These are phyloP conservation scores for Drosophila sordidula DNA, from an alignment of 2,888 invertebrate genomes.

Conservation along the genomic window DNA sequence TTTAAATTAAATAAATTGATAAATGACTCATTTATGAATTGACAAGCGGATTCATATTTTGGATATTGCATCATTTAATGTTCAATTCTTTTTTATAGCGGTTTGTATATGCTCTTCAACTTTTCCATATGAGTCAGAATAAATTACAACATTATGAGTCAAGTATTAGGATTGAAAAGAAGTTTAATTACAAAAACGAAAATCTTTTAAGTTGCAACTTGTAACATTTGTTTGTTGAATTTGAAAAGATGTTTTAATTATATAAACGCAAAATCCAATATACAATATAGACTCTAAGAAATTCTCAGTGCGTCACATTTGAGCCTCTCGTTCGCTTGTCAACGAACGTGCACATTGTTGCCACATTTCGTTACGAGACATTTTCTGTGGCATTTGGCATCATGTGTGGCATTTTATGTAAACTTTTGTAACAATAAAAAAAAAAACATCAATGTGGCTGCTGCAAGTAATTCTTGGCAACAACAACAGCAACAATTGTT, in stretches of 20 bases:
- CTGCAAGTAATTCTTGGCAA: conserved; percentile 50
- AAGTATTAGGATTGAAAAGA: too few relatives aligned
- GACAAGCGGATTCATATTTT: background rate
- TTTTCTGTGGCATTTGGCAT: conserved; percentile 45
- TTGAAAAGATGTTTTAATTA: background rate
- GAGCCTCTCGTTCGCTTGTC: background rate
- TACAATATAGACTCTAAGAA: background rate
- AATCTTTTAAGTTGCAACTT: too few relatives aligned
- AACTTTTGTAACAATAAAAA: conserved; percentile 39
- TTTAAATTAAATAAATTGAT: background rate
- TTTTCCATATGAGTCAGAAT: background rate
- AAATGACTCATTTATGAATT: background rate
- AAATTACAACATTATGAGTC: background rate
- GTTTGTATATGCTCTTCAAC: background rate
- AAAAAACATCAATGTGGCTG: conserved; percentile 2
- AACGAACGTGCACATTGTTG: conserved; percentile 25
- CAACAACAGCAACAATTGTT: conserved; percentile 33
- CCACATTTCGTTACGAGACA: conserved; percentile 34
- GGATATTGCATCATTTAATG: background rate
- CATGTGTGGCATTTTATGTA: conserved; percentile 54
- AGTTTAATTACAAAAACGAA: too few relatives aligned
- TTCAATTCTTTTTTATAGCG: background rate
- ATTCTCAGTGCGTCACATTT: background rate
- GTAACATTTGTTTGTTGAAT: too few relatives aligned
- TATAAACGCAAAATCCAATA: background rate